Evolutionary conservation across 2,113 vertebrate genomes (phyloP).

Genomic region (Pantherophis guttatus): DNA sequence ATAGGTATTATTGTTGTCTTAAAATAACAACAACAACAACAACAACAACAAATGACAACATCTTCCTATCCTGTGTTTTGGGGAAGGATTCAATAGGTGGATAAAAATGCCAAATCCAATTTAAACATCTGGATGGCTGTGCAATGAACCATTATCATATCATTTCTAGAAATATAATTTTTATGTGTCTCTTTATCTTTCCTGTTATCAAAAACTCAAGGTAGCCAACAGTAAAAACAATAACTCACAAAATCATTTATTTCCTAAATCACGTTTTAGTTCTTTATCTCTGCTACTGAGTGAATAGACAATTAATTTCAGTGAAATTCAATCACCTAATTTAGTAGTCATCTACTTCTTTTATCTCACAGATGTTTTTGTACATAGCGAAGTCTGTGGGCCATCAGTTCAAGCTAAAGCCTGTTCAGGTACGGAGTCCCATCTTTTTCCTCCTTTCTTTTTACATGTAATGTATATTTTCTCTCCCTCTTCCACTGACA

Average conservation of each 20-base stretch:
- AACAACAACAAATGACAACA: neutral
- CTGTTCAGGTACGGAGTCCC: slow-evolving; percentile 52
- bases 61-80: neutral
- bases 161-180: neutral
- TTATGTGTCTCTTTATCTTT: neutral
- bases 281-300: neutral
- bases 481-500: neutral
- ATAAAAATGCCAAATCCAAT: neutral
- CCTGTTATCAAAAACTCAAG: neutral
- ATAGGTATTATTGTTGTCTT: neutral
- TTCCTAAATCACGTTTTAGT: neutral
- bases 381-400: slow-evolving; percentile 57
- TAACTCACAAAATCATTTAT: neutral
- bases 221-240: neutral
- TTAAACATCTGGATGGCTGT: neutral
- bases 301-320: neutral
- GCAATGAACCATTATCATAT: neutral
- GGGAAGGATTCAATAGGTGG: neutral
- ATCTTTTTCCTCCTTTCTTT: neutral
- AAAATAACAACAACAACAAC: neutral
- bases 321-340: neutral
- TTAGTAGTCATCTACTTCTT: neutral
- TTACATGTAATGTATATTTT: neutral
- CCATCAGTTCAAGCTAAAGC: slow-evolving; percentile 49
- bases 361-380: slow-evolving; percentile 49